Evolutionary conservation across 2,113 vertebrate genomes (phyloP).

Genomic region (Xyliphius kryptos): DNA sequence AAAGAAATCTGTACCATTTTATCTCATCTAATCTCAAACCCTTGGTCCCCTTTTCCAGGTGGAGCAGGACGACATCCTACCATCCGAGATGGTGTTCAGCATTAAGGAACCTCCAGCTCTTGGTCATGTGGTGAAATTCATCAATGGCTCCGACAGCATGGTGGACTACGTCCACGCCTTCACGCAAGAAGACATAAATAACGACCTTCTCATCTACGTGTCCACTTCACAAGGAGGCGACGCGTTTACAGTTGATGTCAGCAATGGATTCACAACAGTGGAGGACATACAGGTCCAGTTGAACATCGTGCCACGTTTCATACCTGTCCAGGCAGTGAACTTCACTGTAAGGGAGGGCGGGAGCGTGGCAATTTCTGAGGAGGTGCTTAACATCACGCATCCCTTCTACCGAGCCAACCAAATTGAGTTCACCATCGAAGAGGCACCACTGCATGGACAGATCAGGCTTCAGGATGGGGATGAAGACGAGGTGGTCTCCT

Average conservation of each 20-base stretch:
- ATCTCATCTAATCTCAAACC: too few relatives aligned
- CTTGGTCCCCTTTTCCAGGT: slow-evolving; percentile 59
- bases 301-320: slow-evolving; percentile 66
- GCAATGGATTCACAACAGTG: slow-evolving; percentile 63
- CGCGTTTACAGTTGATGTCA: slow-evolving; percentile 71
- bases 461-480: slow-evolving; percentile 59
- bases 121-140: slow-evolving; percentile 78
- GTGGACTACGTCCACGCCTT: slow-evolving; percentile 76
- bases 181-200: slow-evolving; percentile 83
- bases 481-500: slow-evolving; percentile 51
- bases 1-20: too few relatives aligned
- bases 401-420: slow-evolving; percentile 62
- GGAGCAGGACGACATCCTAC: slow-evolving; percentile 71
- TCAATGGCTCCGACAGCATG: slow-evolving; percentile 40
- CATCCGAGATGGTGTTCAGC: slow-evolving; percentile 77
- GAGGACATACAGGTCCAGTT: slow-evolving; percentile 67
- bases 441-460: slow-evolving; percentile 68
- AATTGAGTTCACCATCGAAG: slow-evolving; percentile 66
- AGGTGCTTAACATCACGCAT: slow-evolving; percentile 69
- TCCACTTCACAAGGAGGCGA: slow-evolving; percentile 67
- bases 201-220: slow-evolving; percentile 76
- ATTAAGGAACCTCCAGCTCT: slow-evolving; percentile 67
- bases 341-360: slow-evolving; percentile 74
- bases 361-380: slow-evolving; percentile 53
- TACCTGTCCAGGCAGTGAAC: slow-evolving; percentile 74